Conservation (phyloP, 1,140 invertebrate species). For the Papilio aristodemus region DNA sequence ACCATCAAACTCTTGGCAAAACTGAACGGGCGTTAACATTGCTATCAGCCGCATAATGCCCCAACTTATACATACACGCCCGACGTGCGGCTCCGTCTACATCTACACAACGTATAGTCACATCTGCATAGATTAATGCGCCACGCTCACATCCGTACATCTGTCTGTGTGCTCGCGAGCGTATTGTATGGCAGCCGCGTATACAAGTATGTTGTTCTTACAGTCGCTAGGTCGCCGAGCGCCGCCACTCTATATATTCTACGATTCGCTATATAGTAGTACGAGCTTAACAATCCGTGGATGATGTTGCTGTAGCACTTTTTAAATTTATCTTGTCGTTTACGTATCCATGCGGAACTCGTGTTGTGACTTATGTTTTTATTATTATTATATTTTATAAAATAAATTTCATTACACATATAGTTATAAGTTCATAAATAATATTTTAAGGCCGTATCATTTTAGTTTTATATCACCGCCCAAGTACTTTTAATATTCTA, state of each 20-base stretch:
- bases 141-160: slow-evolving; percentile 23
- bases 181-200: slow-evolving; percentile 35
- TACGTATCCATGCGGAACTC: background rate
- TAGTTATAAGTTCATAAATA: too few species aligned
- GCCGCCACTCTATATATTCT: slow-evolving; percentile 42
- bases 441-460: background rate
- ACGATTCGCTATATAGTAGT: slow-evolving; percentile 22
- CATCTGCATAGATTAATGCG: slow-evolving; percentile 32
- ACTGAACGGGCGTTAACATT: slow-evolving; percentile 70
- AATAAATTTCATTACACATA: background rate
- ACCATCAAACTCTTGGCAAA: slow-evolving; percentile 62
- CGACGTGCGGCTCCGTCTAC: background rate
- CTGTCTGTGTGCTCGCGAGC: slow-evolving; percentile 28
- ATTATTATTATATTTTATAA: background rate
- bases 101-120: slow-evolving; percentile 9
- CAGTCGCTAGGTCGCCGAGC: slow-evolving; percentile 42
- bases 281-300: slow-evolving; percentile 31
- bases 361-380: background rate
- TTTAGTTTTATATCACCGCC: too few species aligned
- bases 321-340: slow-evolving; percentile 15
- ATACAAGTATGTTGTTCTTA: slow-evolving; percentile 41
- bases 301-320: slow-evolving; percentile 14
- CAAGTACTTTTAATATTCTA: too few species aligned
- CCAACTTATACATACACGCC: slow-evolving; percentile 53
- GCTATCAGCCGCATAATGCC: slow-evolving; percentile 69